Conservation (phyloP, 2,888 invertebrate genomes). For the Escarpia spicata region DNA sequence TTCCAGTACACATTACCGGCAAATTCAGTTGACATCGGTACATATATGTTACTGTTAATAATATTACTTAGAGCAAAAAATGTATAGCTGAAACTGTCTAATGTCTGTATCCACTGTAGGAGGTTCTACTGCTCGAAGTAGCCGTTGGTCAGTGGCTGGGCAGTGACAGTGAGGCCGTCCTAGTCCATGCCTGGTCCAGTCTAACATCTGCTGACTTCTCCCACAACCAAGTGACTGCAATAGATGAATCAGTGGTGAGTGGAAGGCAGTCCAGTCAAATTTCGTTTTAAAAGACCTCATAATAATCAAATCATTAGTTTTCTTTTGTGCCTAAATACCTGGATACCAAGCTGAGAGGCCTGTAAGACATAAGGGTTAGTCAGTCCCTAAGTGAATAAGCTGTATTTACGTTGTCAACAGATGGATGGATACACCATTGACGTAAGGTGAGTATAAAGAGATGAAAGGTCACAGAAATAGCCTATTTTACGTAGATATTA, state of each 20-base stretch:
- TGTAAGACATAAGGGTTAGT: too few species aligned
- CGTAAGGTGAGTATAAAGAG: too few species aligned
- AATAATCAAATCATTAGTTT: too few species aligned
- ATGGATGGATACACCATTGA: too few species aligned
- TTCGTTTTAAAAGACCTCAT: neutral
- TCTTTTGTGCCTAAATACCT: too few species aligned
- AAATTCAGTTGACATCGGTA: neutral
- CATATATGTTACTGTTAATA: neutral
- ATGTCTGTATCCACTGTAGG: conserved; percentile 57
- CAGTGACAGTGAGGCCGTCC: conserved; percentile 70
- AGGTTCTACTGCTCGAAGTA: conserved; percentile 85
- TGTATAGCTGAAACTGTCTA: too few species aligned
- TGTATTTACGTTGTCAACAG: too few species aligned
- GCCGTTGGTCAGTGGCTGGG: conserved; percentile 63
- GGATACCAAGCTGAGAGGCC: too few species aligned
- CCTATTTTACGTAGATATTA: neutral
- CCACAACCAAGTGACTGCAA: conserved; percentile 79
- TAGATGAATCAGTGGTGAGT: conserved; percentile 84
- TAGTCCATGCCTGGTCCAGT: conserved; percentile 65
- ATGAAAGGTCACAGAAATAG: too few species aligned
- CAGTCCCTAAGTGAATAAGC: too few species aligned
- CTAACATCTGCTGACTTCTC: conserved; percentile 80
- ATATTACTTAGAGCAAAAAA: too few species aligned
- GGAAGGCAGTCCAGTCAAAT: conserved; percentile 44
- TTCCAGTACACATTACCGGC: neutral